Evolutionary conservation across 2,888 invertebrate genomes (phyloP), one percentile per base, ranked within the genome.

Genomic region (Drosophila gaucha): DNA sequence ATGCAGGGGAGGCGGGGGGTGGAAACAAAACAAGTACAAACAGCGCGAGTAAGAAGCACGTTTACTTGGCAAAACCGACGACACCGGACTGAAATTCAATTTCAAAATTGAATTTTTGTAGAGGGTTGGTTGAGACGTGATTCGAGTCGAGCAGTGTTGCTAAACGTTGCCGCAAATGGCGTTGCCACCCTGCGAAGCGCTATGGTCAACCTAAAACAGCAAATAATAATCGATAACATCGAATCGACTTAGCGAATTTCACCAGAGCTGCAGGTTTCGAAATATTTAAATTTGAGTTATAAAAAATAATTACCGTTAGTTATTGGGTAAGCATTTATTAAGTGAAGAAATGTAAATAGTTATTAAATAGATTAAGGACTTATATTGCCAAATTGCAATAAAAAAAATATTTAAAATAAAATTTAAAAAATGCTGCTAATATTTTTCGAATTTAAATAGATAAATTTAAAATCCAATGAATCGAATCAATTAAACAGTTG

Each of bases 11-110:
- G 43, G 67, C 66, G 65, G 51, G 44, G 43, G 38, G 44, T 62
- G 52, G 54, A 57, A 41, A 50, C 59, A 62, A 69, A 64, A 59
- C 60, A 52, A 70, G 30, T 49, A 70, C 64, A 67, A 52, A 55
- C 44, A 62, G 59, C 73, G 57, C 59, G 66, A 57, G 51, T 55
- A 60, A 78, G 89, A 89, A 89, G 80, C 89, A 87, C 89, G 89
- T 89, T 87, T 89, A 76, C 65, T 82, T 89, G 89, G 85, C 89
- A 74, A 82, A 89, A 89, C 82, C 89, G 88, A 84, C 87, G 82
- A 79, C 74, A 65, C 77, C 86, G 89, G 89, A 86, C 86, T 89
- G 57, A 78, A 56, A 14, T 51, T 41, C 3, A 43, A 62, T 39
- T 79, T 54, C 5, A 31, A 74, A 74, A 50, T 46, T 69, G 6